phyloP scores from a whole-genome alignment of 2,888 invertebrate genomes.

The Podotricha telesiphe region DNA sequence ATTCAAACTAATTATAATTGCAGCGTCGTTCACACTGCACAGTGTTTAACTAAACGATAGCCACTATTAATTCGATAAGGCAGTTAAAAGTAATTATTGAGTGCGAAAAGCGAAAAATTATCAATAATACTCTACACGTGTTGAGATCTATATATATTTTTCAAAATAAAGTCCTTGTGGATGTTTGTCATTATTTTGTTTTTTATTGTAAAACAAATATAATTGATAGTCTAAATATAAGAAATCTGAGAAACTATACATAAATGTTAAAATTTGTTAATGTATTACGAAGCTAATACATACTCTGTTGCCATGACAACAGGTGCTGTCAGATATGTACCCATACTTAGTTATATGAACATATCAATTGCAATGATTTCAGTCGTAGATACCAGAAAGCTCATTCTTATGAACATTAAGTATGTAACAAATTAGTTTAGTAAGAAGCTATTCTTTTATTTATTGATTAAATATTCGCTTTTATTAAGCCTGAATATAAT shows the following conservation, averaged over 20 bases:
- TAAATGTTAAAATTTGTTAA: too few species aligned
- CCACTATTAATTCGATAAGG: slow-evolving; percentile 10
- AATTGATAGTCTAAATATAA: neutral
- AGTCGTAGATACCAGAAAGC: too few species aligned
- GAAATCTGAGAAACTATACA: neutral
- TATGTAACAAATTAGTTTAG: too few species aligned
- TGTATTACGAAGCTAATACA: too few species aligned
- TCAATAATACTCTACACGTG: neutral
- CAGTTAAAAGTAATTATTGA: slow-evolving; percentile 9
- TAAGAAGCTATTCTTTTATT: too few species aligned
- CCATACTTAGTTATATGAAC: too few species aligned
- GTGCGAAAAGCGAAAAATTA: neutral
- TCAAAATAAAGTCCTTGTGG: neutral
- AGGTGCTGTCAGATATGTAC: neutral
- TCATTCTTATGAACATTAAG: too few species aligned
- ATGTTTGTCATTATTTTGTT: neutral
- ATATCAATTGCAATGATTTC: too few species aligned
- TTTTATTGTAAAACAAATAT: neutral
- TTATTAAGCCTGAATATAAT: too few species aligned
- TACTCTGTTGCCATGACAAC: neutral
- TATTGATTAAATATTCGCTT: too few species aligned
- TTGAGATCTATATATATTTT: neutral
- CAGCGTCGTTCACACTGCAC: neutral
- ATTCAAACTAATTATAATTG: neutral
- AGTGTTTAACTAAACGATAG: neutral